These are phyloP conservation scores for Marisa cornuarietis DNA, from an alignment of 1,140 invertebrate species.

Conservation along the genomic window DNA sequence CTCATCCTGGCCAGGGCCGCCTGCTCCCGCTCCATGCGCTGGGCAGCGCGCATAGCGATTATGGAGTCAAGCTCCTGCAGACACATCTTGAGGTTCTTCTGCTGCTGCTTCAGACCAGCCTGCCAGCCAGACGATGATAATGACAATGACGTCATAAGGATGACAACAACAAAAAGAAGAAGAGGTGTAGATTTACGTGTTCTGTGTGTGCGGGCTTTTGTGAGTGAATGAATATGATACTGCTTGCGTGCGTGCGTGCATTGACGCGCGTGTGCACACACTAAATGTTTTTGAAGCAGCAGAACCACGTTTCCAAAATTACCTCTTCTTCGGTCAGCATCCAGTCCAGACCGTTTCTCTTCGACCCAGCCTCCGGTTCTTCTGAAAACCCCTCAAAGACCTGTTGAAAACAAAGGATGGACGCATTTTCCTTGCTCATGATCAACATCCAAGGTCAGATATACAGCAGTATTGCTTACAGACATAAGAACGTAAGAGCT, in stretches of 20 bases:
- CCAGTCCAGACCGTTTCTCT: not conserved
- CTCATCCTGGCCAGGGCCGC: slow-evolving; percentile 11
- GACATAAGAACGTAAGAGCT: not conserved
- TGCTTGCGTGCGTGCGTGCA: not conserved
- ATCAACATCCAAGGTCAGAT: not conserved
- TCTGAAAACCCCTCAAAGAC: slow-evolving; percentile 17
- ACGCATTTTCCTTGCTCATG: not conserved
- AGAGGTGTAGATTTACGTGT: not conserved
- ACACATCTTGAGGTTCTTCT: slow-evolving; percentile 16
- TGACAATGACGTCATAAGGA: too few relatives aligned
- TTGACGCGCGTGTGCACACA: not conserved
- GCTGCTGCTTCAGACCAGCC: slow-evolving; percentile 10
- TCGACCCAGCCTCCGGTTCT: not conserved
- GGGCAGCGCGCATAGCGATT: slow-evolving; percentile 13
- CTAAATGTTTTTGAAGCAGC: too few relatives aligned
- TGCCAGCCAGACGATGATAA: not conserved
- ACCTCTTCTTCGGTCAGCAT: slow-evolving; percentile 8
- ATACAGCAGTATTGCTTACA: not conserved
- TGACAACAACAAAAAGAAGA: too few relatives aligned
- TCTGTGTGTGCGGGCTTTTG: too few relatives aligned
- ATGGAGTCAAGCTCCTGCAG: slow-evolving; percentile 12
- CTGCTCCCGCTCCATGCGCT: slow-evolving; percentile 3
- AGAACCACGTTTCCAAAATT: not conserved
- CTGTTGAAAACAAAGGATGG: not conserved
- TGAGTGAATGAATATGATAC: not conserved